Base-by-base conservation (phyloP, 2,797 vertebrate genomes). In the Phataginus tetradactyla region DNA sequence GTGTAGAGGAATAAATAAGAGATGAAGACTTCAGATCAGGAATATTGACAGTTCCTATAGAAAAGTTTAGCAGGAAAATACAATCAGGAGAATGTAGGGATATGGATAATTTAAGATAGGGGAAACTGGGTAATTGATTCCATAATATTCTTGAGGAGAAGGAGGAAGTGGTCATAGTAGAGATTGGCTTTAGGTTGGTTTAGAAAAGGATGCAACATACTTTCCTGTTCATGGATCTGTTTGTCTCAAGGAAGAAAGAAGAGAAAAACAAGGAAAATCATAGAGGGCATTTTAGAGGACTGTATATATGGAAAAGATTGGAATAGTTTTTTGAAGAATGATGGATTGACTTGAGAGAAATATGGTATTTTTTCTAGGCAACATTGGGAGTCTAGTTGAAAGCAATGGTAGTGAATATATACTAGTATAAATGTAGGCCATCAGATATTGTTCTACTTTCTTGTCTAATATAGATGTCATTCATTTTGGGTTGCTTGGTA, bases 401-500 rank as follows among this genome's bases (percentile, higher is more conserved):
- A 59, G 7, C 4, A 68, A 2, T 7, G 4, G 13, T 87, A 85
- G 63, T 72, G 13, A 51, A 29, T 63, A 72, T 37, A 87, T 32
- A 68, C 1, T 39, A 34, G 3, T 29, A 53, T 12, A 74, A 37
- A 69, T 66, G 66, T 59, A 34, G 74, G 25, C 15, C 18, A 68
- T 42, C 37, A 81, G 37, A 63, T 63, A 51, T 77, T 61, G 64
- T 93, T 53, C 23, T 86, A 6, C 39, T 92, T 93, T 79, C 39
- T 75, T 77, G 2, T 72, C 64, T 91, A 55, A 45, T 93, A 78
- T 23, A 89, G 74, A 68, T 37, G 64, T 7, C 34, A 61, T 37
- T 4, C 34, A 42, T 78, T 88, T 91, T n/a, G 32, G 32, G 12
- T 86, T 95, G 12, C 68, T 89, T 75, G n/a, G n/a, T 92, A 97